Base-by-base conservation (phyloP, 2,797 vertebrate genomes). In the Lacerta bilineata region DNA sequence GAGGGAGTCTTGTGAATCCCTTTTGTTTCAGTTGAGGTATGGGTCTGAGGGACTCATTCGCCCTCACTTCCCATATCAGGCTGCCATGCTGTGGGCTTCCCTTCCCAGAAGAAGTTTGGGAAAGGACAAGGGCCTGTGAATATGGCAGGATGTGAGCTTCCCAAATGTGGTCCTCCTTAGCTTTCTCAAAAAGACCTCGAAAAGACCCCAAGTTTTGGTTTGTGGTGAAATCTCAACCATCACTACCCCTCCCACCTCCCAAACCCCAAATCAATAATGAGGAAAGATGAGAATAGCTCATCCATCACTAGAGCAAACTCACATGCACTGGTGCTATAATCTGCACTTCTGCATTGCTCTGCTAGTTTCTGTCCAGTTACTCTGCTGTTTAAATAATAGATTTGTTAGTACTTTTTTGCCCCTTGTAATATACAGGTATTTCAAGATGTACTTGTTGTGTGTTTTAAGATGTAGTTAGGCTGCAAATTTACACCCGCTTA, bases 371-470 rank as follows among this genome's bases (percentile, higher is more conserved):
- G 50, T 90, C 36, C 78, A 78, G 8, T 86, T 83, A 72, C 46
- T 88, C 74, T 43, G n/a, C 69, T 59, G 55, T 17, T 79, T 59
- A 84, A 89, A 55, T 39, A 80, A 25, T 8, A 88, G 8, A 74
- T 41, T 69, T 8, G 78, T 8, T 2, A 0, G 27, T 17, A 9
- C 27, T 18, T 39, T 18, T 71, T 33, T 2, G 66, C 84, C 64
- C 72, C 20, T 83, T 87, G 39, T 90, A 87, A 89, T 85, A 1
- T 59, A 33, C 33, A 33, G 33, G 33, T 33, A 46, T 87, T 93
- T 79, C 80, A 81, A 25, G 8, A 18, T 69, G 50, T 50, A 50
- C 39, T 71, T 66, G 36, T 78, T 23, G 17, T 66, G 68, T 69
- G 18, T 43, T 90, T 92, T 91, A 88, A 66, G 66, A 69, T 66